Base-by-base conservation (phyloP, 2,113 vertebrate genomes). In the Pyrgilauda ruficollis region DNA sequence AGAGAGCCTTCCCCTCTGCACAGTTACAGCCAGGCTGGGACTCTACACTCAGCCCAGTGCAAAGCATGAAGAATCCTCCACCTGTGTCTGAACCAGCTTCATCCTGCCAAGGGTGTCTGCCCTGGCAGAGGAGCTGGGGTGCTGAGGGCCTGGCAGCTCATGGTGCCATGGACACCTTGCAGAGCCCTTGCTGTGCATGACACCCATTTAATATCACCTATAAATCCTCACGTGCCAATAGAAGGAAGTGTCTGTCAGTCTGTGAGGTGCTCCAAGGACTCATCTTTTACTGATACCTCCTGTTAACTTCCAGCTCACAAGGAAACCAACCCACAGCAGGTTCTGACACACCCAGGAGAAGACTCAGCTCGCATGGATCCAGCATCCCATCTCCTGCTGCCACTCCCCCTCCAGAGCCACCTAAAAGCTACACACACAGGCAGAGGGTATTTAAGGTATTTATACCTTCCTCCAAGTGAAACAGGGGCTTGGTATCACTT, bases 71-170 rank as follows among this genome's bases (percentile, higher is more conserved):
- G 64, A 31, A 16, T 52, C 28, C 49, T 68, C 64, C 43, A 19
- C 20, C 22, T 53, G 28, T 44, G 19, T 0, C n/a, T 50, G 20
- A 58, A 77, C 21, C 13, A 64, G 56, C 47, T 81, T 49, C 64
- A 30, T 58, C 50, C 55, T 33, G 47, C 61, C 7, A 0, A 6
- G 59, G 22, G 30, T 20, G 20, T 26, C 64, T 50, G 56, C 68
- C 2, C 1, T 0, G 1, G 31, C 55, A 39, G 30, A 1, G 0
- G 41, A 78, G 68, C 53, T 66, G 75, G 53, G 43, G 14, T 30
- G 78, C 10, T 15, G 41, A 63, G 69, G 1, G 14, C 56, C 66
- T 19, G 74, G 74, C 70, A 76, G 58, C 41, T 76, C 84, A 2
- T 19, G 3, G 1, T 76, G 79, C 53, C 3, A 4, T 3, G 58